A percentile compares a stretch with the other conserved stretches of the same genome.
Conservation (phyloP, 2,113 vertebrate species). For the Engystomops pustulosus region DNA sequence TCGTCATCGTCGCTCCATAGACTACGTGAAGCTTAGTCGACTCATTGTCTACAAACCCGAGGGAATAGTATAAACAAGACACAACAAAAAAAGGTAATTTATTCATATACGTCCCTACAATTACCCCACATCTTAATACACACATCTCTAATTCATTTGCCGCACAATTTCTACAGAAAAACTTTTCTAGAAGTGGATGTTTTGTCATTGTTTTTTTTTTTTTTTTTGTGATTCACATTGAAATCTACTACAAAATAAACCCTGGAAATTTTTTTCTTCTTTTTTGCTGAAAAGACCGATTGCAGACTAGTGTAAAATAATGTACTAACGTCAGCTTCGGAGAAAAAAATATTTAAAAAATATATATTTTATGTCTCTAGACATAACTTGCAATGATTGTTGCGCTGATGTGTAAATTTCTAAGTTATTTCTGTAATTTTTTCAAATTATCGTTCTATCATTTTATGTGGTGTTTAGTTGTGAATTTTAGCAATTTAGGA, state of each 20-base stretch:
- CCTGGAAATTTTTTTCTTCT: not conserved
- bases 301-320: no score
- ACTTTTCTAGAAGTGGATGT: not conserved
- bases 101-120: not conserved
- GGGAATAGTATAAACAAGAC: not conserved
- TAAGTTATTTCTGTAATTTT: no score
- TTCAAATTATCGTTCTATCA: no score
- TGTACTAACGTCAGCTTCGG: no score
- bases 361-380: no score
- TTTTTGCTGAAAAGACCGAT: no score
- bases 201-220: no score
- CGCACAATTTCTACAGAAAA: not conserved
- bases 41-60: slow-evolving; percentile 20
- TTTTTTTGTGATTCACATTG: not conserved
- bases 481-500: no score
- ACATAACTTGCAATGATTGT: no score
- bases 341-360: no score
- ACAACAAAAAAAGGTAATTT: slow-evolving; percentile 35
- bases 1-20: not conserved
- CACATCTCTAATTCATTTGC: not conserved
- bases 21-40: not conserved
- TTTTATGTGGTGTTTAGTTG: no score
- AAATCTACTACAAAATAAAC: not conserved
- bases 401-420: no score
- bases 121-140: not conserved